Evolutionary conservation across 2,888 invertebrate species (phyloP).

Genomic region (Dorcus hopei): DNA sequence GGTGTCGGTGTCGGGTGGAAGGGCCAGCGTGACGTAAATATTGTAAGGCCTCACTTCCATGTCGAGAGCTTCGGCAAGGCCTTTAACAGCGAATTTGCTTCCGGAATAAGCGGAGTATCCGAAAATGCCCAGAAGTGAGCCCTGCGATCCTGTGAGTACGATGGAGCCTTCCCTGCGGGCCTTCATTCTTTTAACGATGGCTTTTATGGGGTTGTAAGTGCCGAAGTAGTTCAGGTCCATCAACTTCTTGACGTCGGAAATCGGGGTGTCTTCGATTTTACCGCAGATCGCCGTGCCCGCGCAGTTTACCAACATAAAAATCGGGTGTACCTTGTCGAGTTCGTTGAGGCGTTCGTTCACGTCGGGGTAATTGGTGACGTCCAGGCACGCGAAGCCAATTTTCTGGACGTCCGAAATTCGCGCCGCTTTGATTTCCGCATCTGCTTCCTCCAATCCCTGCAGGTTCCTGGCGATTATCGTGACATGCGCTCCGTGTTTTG

Average conservation of each 20-base stretch:
- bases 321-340: slow-evolving; percentile 70
- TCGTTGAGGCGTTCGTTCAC: slow-evolving; percentile 54
- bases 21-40: slow-evolving; percentile 77
- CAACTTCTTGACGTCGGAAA: slow-evolving; percentile 66
- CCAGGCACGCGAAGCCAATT: slow-evolving; percentile 64
- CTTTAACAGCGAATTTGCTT: slow-evolving; percentile 92
- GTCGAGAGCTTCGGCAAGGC: slow-evolving; percentile 88
- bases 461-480: slow-evolving; percentile 85
- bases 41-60: slow-evolving; percentile 89
- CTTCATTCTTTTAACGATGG: slow-evolving; percentile 80
- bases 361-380: slow-evolving; percentile 54
- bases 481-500: slow-evolving; percentile 79
- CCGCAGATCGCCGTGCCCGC: slow-evolving; percentile 86
- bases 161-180: slow-evolving; percentile 72
- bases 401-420: slow-evolving; percentile 54
- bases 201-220: slow-evolving; percentile 77
- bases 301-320: slow-evolving; percentile 90
- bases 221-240: slow-evolving; percentile 88
- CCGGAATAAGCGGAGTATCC: slow-evolving; percentile 91
- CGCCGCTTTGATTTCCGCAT: slow-evolving; percentile 56
- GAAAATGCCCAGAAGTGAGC: slow-evolving; percentile 82
- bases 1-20: slow-evolving; percentile 97
- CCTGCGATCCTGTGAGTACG: slow-evolving; percentile 86
- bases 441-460: slow-evolving; percentile 62
- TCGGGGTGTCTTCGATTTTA: slow-evolving; percentile 72